Conservation (phyloP, 2,888 invertebrate genomes). For the Lasioglossum zephyrum region DNA sequence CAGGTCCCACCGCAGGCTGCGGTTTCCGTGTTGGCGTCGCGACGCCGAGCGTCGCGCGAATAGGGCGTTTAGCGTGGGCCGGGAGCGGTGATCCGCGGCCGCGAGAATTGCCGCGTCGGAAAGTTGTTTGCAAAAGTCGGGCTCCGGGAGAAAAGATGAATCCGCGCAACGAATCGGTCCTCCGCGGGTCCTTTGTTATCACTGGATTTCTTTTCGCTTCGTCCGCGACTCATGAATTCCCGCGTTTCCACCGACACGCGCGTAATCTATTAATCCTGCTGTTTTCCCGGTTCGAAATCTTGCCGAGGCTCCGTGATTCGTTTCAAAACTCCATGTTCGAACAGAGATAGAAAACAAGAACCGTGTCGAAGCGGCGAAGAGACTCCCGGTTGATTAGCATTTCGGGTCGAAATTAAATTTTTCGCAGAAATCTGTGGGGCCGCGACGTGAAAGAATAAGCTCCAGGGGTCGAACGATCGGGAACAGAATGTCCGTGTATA, state of each 20-base stretch:
- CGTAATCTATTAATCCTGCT: slow-evolving; percentile 28
- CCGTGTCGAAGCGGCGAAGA: not conserved
- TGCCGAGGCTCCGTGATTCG: slow-evolving; percentile 14
- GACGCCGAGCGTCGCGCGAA: slow-evolving; percentile 12
- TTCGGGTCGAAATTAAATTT: not conserved
- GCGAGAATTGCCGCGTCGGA: slow-evolving; percentile 55
- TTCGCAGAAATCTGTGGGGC: not conserved
- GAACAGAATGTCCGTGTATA: slow-evolving; percentile 57
- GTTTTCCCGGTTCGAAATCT: slow-evolving; percentile 7
- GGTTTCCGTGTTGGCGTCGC: slow-evolving; percentile 33
- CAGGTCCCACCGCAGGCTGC: slow-evolving; percentile 44
- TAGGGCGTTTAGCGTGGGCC: slow-evolving; percentile 25
- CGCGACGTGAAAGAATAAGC: slow-evolving; percentile 5
- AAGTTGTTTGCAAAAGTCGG: slow-evolving; percentile 53
- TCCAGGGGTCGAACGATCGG: slow-evolving; percentile 35
- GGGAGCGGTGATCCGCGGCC: slow-evolving; percentile 38
- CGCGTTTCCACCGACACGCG: not conserved
- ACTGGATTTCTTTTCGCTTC: slow-evolving; percentile 29
- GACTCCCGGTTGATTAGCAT: not conserved
- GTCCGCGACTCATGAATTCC: slow-evolving; percentile 34
- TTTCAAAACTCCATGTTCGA: slow-evolving; percentile 23
- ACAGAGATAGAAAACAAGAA: not conserved
- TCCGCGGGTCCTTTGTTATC: slow-evolving; percentile 32
- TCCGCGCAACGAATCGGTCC: slow-evolving; percentile 10
- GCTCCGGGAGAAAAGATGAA: slow-evolving; percentile 56